phyloP scores from a whole-genome alignment of 2,888 invertebrate species.

The Archips xylosteana region DNA sequence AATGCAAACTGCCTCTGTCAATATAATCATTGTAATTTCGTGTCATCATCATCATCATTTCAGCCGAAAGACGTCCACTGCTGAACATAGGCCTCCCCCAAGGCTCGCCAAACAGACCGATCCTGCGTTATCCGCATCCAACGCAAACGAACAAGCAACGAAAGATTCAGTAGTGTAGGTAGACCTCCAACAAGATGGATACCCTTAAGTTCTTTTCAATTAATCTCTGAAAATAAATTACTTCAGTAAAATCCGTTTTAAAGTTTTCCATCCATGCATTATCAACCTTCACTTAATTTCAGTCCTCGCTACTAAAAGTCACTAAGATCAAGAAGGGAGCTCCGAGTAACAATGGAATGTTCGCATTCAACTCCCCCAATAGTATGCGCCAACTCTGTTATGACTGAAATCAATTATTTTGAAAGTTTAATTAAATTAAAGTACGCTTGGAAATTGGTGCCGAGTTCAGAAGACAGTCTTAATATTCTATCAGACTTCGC shows the following conservation, averaged over 20 bases:
- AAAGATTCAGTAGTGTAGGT: too few species aligned
- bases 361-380: slow-evolving; percentile 18
- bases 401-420: slow-evolving; percentile 55
- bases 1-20: too few species aligned
- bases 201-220: too few species aligned
- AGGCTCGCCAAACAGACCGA: too few species aligned
- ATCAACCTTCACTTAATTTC: slow-evolving; percentile 7
- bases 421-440: slow-evolving; percentile 58
- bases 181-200: too few species aligned
- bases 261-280: slow-evolving; percentile 8
- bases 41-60: too few species aligned
- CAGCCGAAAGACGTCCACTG: too few species aligned
- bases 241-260: neutral
- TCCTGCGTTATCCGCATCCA: too few species aligned
- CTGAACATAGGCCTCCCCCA: too few species aligned
- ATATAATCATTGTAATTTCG: too few species aligned
- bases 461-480: slow-evolving; percentile 1
- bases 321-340: slow-evolving; percentile 13
- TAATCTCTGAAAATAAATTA: too few species aligned
- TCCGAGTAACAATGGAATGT: slow-evolving; percentile 34
- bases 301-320: neutral
- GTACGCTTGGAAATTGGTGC: slow-evolving; percentile 48
- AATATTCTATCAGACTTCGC: neutral
- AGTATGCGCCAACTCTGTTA: slow-evolving; percentile 19
- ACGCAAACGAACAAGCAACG: too few species aligned